phyloP scores from a whole-genome alignment of 64 coral and sea anemone species.

The Stylophora pistillata region DNA sequence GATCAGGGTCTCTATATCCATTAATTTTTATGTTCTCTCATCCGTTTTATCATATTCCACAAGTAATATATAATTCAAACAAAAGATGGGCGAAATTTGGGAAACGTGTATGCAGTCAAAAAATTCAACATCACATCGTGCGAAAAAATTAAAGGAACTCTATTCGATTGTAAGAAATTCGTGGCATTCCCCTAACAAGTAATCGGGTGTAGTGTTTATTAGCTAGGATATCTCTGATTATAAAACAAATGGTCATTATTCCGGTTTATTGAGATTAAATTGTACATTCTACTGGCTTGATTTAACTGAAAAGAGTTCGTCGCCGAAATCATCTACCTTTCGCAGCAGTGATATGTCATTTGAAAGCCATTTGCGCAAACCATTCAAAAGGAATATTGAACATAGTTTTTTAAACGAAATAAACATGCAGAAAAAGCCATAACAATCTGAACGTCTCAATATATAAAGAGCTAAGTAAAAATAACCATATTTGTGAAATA shows the following conservation, averaged over 20 bases:
- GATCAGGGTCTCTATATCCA: background rate
- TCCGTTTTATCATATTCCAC: background rate
- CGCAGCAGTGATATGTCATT: no score
- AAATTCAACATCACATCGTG: no score
- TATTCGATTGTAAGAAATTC: background rate
- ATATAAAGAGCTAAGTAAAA: background rate
- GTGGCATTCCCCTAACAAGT: background rate
- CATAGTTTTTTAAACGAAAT: background rate
- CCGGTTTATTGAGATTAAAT: slow-evolving; percentile 1
- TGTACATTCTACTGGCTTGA: background rate
- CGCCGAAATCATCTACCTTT: background rate
- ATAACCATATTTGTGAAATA: background rate
- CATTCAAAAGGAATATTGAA: background rate
- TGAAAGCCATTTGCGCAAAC: background rate
- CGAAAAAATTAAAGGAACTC: background rate
- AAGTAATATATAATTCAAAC: no score
- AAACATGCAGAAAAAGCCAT: background rate
- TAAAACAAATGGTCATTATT: background rate
- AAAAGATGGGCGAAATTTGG: no score
- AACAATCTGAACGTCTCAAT: background rate
- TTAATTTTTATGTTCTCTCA: background rate
- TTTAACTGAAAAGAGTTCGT: background rate
- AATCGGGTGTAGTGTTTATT: background rate
- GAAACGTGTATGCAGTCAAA: no score
- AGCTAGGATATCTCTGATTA: background rate